Conservation (phyloP, 2,888 invertebrate species). For the Globia sparganii region DNA sequence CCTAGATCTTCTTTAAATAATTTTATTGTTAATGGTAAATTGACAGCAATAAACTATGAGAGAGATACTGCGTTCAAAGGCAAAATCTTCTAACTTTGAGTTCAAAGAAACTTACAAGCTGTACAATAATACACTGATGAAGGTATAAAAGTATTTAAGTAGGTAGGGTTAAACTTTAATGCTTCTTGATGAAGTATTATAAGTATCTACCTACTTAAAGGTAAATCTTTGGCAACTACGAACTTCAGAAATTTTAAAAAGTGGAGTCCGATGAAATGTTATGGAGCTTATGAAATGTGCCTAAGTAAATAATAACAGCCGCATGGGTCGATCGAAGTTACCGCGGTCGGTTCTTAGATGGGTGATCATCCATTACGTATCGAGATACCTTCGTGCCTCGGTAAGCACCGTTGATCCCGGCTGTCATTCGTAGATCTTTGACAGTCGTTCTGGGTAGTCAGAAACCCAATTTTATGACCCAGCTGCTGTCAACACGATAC, state of each 20-base stretch:
- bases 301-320: too few species aligned
- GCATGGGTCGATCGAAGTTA: too few species aligned
- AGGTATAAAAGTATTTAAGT: conserved; percentile 2
- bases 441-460: too few species aligned
- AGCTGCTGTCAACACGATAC: too few species aligned
- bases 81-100: conserved; percentile 4
- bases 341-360: too few species aligned
- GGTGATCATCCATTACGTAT: too few species aligned
- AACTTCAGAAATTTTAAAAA: background rate
- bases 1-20: too few species aligned
- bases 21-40: background rate
- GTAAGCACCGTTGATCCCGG: too few species aligned
- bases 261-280: background rate
- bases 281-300: background rate
- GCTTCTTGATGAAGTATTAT: background rate
- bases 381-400: too few species aligned
- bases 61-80: background rate
- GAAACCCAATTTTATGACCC: too few species aligned
- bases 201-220: background rate
- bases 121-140: conserved; percentile 17
- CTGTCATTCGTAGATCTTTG: too few species aligned
- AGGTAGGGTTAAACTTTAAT: background rate
- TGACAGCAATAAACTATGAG: background rate
- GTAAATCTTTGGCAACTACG: conserved; percentile 5
- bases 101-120: background rate